Evolutionary conservation across 2,797 vertebrate genomes (phyloP).

Genomic region (Pangasius mekongensis): DNA sequence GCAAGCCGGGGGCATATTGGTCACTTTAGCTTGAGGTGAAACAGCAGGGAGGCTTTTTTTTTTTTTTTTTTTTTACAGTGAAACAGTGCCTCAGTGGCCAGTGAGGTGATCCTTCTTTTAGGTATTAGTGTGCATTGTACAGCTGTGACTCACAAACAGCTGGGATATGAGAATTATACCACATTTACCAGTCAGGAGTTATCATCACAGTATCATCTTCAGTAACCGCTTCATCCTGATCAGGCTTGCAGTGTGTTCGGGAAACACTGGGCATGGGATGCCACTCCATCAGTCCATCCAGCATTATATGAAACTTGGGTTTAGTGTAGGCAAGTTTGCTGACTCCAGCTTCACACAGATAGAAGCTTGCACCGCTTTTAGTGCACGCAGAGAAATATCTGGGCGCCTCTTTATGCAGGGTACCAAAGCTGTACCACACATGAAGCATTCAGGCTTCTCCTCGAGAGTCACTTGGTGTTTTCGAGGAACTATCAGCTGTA

Average conservation of each 20-base stretch:
- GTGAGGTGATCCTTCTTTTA: background rate
- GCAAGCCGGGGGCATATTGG: background rate
- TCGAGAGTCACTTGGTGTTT: background rate
- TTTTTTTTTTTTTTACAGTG: background rate
- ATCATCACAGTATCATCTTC: background rate
- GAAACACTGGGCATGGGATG: background rate
- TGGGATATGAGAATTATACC: background rate
- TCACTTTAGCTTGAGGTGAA: slow-evolving; percentile 15
- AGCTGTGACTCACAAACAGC: background rate
- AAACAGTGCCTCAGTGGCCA: background rate
- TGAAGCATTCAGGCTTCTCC: background rate
- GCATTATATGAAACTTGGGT: background rate
- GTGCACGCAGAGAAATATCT: background rate
- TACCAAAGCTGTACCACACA: background rate
- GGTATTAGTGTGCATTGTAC: background rate
- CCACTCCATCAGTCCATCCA: background rate
- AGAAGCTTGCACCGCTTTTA: background rate
- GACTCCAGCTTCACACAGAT: background rate
- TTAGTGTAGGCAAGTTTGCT: background rate
- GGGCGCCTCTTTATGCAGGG: background rate
- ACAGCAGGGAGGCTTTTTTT: background rate
- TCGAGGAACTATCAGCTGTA: too few relatives aligned
- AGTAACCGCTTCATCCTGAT: background rate
- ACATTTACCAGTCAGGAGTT: too few relatives aligned
- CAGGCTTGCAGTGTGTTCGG: background rate